A percentile compares a stretch with the other conserved stretches of the same genome.
Evolutionary conservation across 1,140 invertebrate species (phyloP).

Genomic region (Achroia grisella): DNA sequence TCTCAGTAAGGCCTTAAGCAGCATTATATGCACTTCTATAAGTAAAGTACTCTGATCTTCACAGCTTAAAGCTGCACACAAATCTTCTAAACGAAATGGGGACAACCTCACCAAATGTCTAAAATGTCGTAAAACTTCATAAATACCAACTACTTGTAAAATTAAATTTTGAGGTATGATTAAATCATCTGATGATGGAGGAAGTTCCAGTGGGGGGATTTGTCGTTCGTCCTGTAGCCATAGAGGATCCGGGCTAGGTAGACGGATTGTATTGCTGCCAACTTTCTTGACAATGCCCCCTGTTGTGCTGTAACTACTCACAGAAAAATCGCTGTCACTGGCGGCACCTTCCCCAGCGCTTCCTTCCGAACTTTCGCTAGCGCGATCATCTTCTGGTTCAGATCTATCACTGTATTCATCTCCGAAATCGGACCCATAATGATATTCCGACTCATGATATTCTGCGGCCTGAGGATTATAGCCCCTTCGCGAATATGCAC

Average conservation of each 20-base stretch:
- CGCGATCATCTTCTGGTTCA: constrained; percentile 82
- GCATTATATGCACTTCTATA: constrained; percentile 93
- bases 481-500: constrained; percentile 76
- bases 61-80: constrained; percentile 92
- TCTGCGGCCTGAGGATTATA: constrained; percentile 84
- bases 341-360: constrained; percentile 79
- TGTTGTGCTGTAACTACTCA: constrained; percentile 84
- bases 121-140: constrained; percentile 96
- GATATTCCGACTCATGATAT: constrained; percentile 89
- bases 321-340: constrained; percentile 88
- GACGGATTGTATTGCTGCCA: constrained; percentile 70
- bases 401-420: constrained; percentile 87
- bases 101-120: constrained; percentile 91
- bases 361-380: constrained; percentile 77
- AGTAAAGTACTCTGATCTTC: constrained; percentile 94
- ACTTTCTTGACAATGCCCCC: constrained; percentile 75
- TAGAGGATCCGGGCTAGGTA: constrained; percentile 89
- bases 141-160: constrained; percentile 88
- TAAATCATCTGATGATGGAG: constrained; percentile 93
- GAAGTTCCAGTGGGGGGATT: constrained; percentile 84
- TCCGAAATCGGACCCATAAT: constrained; percentile 92
- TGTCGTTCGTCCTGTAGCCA: constrained; percentile 89
- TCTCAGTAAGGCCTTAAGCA: constrained; percentile 91
- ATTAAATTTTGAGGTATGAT: constrained; percentile 85
- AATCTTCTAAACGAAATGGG: constrained; percentile 96